A percentile compares a stretch with the other conserved stretches of the same genome.
phyloP scores from a whole-genome alignment of 2,888 invertebrate species.

The Blastobasis lacticolella region DNA sequence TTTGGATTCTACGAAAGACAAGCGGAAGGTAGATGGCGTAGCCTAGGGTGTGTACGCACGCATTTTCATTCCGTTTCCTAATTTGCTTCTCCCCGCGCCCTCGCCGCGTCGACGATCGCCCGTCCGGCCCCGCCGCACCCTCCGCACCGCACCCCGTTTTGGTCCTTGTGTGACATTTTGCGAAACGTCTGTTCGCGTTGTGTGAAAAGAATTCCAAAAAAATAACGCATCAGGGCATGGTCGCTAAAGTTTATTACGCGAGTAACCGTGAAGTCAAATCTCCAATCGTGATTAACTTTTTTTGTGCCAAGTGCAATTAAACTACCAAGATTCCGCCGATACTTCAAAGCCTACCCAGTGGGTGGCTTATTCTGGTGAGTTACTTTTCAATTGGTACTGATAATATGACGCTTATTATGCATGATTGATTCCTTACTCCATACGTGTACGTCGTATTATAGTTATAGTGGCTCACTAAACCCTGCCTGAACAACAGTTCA shows the following conservation, averaged over 20 bases:
- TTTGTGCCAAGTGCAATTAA: conserved; percentile 75
- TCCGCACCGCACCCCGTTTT: conserved; percentile 28
- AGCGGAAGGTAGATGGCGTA: conserved; percentile 41
- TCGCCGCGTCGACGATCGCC: conserved; percentile 7
- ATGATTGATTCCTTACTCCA: too few relatives aligned
- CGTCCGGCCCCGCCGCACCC: neutral
- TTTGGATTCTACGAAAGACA: conserved; percentile 18
- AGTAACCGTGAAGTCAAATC: conserved; percentile 60
- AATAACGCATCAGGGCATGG: conserved; percentile 63
- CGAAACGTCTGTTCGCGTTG: conserved; percentile 50
- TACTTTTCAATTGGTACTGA: conserved; percentile 12
- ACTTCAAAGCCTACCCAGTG: conserved; percentile 85
- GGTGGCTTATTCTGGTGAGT: conserved; percentile 84
- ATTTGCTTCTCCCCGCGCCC: conserved; percentile 27
- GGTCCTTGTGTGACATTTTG: conserved; percentile 63
- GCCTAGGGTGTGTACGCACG: conserved; percentile 2
- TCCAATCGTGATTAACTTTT: conserved; percentile 65
- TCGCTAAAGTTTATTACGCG: conserved; percentile 58
- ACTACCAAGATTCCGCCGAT: conserved; percentile 88
- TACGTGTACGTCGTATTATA: too few relatives aligned
- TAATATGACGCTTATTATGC: neutral
- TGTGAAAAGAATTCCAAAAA: conserved; percentile 40
- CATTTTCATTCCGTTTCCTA: too few relatives aligned
- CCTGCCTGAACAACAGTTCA: too few relatives aligned
- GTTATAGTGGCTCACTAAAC: too few relatives aligned